These are phyloP conservation scores for Pyrocoelia pectoralis DNA, from an alignment of 2,888 invertebrate genomes.

Conservation along the genomic window DNA sequence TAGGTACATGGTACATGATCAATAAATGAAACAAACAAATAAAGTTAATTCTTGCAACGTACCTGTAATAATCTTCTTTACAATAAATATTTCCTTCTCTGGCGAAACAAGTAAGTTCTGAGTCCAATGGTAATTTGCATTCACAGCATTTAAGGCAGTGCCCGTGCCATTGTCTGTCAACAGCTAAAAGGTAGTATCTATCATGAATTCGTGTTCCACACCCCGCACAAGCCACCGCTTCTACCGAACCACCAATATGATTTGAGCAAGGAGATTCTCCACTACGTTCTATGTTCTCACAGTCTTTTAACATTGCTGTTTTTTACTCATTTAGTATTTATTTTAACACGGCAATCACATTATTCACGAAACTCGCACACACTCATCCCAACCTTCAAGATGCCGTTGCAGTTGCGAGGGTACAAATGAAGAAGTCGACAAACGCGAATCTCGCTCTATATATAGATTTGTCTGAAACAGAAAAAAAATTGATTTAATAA, in stretches of 20 bases:
- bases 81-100: constrained; percentile 91
- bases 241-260: constrained; percentile 55
- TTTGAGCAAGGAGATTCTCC: constrained; percentile 59
- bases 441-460: constrained; percentile 4
- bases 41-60: constrained; percentile 48
- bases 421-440: background rate
- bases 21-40: constrained; percentile 14
- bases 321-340: background rate
- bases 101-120: constrained; percentile 88
- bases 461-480: constrained; percentile 12
- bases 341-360: background rate
- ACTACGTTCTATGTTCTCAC: constrained; percentile 65
- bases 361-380: background rate
- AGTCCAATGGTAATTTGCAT: constrained; percentile 84
- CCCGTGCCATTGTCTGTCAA: constrained; percentile 90
- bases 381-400: background rate
- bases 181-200: constrained; percentile 79
- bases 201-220: constrained; percentile 70
- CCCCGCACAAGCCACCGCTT: constrained; percentile 64
- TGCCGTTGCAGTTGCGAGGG: background rate
- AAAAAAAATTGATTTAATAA: background rate
- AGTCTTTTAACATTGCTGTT: constrained; percentile 71
- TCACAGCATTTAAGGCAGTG: constrained; percentile 85
- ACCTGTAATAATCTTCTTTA: constrained; percentile 95
- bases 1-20: too few species aligned